phyloP scores from a whole-genome alignment of 2,888 invertebrate species.

The Mellilla xanthometata region DNA sequence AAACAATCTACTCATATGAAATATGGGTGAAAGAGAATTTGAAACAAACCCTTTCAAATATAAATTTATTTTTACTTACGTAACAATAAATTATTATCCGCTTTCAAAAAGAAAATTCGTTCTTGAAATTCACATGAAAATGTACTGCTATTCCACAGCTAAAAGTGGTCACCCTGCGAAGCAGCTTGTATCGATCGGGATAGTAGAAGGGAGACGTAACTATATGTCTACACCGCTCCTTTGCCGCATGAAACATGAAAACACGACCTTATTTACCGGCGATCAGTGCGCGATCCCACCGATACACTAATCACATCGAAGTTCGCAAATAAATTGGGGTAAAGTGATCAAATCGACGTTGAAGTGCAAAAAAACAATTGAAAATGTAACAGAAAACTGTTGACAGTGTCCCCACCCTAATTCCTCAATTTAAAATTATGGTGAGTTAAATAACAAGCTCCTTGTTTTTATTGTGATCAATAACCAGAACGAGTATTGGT shows the following conservation, averaged over 20 bases:
- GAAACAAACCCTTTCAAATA: too few species aligned
- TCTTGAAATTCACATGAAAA: too few species aligned
- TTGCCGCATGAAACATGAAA: constrained; percentile 75
- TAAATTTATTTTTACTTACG: too few species aligned
- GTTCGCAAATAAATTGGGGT: constrained; percentile 19
- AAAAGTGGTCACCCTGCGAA: constrained; percentile 65
- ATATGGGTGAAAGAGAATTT: too few species aligned
- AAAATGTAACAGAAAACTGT: constrained; percentile 23
- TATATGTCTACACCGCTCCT: constrained; percentile 58
- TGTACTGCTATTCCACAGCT: too few species aligned
- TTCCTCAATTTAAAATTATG: constrained; percentile 31
- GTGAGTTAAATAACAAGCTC: constrained; percentile 35
- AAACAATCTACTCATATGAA: too few species aligned
- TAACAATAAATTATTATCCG: too few species aligned
- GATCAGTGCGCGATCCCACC: constrained; percentile 30
- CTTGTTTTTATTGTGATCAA: constrained; percentile 6
- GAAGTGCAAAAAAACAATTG: constrained; percentile 15
- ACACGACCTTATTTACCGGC: constrained; percentile 60
- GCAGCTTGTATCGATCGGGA: constrained; percentile 65
- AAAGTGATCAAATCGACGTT: constrained; percentile 17
- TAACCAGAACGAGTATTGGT: background rate
- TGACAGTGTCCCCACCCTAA: background rate
- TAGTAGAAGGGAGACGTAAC: constrained; percentile 57
- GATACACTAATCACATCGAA: constrained; percentile 36
- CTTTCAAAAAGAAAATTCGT: too few species aligned